phyloP scores from a whole-genome alignment of 2,113 vertebrate species.

The Himantopus leucocephalus region DNA sequence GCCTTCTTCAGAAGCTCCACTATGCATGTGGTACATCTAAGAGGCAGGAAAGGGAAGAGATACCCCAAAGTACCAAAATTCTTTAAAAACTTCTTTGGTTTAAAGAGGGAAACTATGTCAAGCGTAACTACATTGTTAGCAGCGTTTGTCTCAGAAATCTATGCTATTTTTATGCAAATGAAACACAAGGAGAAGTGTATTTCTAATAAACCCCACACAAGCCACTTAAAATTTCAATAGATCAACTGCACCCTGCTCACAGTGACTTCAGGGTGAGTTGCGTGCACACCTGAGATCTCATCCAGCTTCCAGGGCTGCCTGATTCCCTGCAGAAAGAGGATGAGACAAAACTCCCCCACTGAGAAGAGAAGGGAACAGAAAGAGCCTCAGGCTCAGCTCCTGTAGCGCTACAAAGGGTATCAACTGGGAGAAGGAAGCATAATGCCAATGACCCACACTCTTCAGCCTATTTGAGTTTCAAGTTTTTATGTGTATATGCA shows the following conservation, averaged over 20 bases:
- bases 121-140: neutral
- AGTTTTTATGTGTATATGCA: neutral
- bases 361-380: neutral
- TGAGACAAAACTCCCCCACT: neutral
- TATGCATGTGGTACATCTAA: accelerated
- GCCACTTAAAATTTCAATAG: neutral
- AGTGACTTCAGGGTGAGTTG: neutral
- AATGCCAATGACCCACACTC: neutral
- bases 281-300: neutral
- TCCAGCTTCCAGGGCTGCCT: neutral
- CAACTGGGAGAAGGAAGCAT: neutral
- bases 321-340: neutral
- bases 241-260: neutral
- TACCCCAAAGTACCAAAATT: neutral
- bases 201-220: neutral
- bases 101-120: neutral
- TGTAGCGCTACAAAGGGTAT: neutral
- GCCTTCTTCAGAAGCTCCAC: neutral
- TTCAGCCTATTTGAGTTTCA: neutral
- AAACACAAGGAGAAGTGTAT: neutral
- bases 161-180: neutral
- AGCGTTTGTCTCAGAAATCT: neutral
- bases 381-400: neutral
- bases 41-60: neutral
- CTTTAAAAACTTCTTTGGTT: neutral